Conservation (phyloP, 2,888 invertebrate species). For the Incurvaria masculella region DNA sequence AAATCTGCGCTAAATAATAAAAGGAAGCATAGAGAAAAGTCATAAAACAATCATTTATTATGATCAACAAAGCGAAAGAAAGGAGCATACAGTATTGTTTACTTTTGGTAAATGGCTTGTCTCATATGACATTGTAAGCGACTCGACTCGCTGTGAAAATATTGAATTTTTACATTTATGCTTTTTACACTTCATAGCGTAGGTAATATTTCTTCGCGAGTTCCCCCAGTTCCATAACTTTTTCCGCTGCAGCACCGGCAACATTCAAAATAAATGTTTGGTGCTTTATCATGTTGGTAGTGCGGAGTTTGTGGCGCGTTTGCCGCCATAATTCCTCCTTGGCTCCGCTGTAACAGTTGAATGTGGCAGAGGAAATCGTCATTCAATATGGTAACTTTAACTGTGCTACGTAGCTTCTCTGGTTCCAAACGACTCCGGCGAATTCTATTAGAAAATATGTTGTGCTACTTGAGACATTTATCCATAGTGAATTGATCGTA, state of each 20-base stretch:
- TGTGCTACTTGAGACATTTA: no score
- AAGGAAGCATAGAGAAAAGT: no score
- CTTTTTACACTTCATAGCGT: slow-evolving; percentile 56
- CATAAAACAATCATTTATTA: background rate
- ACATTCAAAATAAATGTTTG: slow-evolving; percentile 54
- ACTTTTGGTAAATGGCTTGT: background rate
- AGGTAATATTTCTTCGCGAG: slow-evolving; percentile 48
- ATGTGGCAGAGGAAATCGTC: background rate
- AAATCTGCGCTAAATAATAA: no score
- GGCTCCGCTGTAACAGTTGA: background rate
- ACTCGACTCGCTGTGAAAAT: slow-evolving; percentile 39
- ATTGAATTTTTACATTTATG: slow-evolving; percentile 57
- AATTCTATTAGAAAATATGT: no score
- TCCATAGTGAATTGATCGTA: no score
- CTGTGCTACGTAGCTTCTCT: no score
- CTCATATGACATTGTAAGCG: slow-evolving; percentile 28
- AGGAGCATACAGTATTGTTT: background rate
- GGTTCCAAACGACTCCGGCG: no score
- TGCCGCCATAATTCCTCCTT: background rate
- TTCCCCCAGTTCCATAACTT: slow-evolving; percentile 39
- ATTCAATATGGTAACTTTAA: background rate
- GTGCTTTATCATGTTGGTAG: slow-evolving; percentile 35
- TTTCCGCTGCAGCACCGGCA: slow-evolving; percentile 39
- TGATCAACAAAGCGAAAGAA: background rate
- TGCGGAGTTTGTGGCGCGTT: background rate